These are phyloP conservation scores for Panthera leo DNA, from an alignment of 2,113 vertebrate species.

Conservation along the genomic window DNA sequence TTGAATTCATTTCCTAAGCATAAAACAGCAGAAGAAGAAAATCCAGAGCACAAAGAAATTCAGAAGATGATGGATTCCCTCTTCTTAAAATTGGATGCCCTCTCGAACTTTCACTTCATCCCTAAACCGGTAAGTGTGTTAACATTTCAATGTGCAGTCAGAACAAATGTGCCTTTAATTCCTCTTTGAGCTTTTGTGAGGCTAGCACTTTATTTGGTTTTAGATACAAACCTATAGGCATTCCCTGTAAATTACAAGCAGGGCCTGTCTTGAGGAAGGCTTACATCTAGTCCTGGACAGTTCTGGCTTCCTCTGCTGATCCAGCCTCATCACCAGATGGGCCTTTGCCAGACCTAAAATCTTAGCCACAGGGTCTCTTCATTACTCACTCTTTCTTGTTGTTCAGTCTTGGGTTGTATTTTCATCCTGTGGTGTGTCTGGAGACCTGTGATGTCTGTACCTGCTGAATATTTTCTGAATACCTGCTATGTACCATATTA, in stretches of 20 bases:
- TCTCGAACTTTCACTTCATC: conserved; percentile 98
- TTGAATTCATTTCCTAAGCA: conserved; percentile 83
- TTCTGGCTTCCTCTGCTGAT: background rate
- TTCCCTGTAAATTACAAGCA: background rate
- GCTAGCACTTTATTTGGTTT: background rate
- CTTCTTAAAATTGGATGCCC: conserved; percentile 95
- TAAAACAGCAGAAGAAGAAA: conserved; percentile 92
- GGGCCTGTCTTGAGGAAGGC: background rate
- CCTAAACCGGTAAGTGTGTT: conserved; percentile 93
- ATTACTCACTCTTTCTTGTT: background rate
- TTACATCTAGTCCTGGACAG: background rate
- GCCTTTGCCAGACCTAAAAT: background rate
- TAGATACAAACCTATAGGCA: background rate
- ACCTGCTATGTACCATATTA: background rate
- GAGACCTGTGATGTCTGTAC: background rate
- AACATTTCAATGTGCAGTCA: accelerated
- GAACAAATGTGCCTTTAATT: background rate
- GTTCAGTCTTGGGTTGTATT: background rate
- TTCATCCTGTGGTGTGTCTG: background rate
- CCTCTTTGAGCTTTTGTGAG: background rate
- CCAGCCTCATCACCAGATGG: background rate
- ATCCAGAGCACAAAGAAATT: conserved; percentile 94
- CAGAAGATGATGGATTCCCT: conserved; percentile 95
- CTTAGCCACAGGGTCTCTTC: background rate
- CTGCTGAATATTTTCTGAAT: background rate